Base-by-base conservation (phyloP, 2,888 invertebrate genomes). In the Parnassius mnemosyne region DNA sequence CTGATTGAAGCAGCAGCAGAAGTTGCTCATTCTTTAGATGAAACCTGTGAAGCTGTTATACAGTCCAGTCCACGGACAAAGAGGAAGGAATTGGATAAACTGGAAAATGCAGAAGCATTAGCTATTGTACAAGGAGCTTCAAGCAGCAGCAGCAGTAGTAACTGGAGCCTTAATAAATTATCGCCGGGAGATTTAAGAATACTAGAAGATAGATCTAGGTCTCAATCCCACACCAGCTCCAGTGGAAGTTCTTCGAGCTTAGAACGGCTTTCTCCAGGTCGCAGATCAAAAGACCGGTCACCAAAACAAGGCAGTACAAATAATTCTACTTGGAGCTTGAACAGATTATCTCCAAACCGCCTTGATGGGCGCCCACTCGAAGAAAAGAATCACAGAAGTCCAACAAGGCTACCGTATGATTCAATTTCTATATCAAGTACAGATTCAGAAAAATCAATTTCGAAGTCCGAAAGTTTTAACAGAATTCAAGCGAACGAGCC, bases 1-100 rank as follows among this genome's bases (percentile, higher is more conserved):
- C 80, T 95, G 13, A 79, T 95, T 55, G 94, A 94, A 77, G 94
- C 95, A 1, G 94, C 93, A 0, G 94, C 94, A 1, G 94, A 94
- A 54, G 93, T 93, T 0, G 94, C 94, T 1, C 94, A 92, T 69
- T 93, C 94, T 1, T 76, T 95, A 53, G 95, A 95, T 71, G 94
- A 94, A 74, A 93, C 95, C 1, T 94, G 95, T 20, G 95, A 94
- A 75, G 93, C 93, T 44, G 94, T 94, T 0, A 94, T 94, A 61
- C 94, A 93, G 78, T 92, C 92, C 13, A 94, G 94, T 72, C 93
- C 94, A 42, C 81, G 92, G 67, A 85, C 92, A 1, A 92, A 92
- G 71, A 77, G 93, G 66, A 90, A 85, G 75, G 87, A 92, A 52
- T 73, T 93, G 1, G 92, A 92, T 65, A 87, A 90, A 73, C 75